Evolutionary conservation across 2,113 vertebrate genomes (phyloP).

Genomic region (Gymnobelideus leadbeateri): DNA sequence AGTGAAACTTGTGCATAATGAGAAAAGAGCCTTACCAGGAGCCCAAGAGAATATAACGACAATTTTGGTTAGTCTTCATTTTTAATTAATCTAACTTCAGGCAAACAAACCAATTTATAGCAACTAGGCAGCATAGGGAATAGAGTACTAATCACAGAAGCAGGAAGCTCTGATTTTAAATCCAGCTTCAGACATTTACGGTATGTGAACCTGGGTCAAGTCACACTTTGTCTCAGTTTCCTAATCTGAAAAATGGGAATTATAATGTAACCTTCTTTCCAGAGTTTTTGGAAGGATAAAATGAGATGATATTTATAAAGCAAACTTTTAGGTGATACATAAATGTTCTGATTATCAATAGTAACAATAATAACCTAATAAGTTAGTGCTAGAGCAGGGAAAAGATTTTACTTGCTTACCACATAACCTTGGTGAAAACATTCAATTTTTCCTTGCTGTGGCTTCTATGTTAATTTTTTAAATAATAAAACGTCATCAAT

Average conservation of each 20-base stretch:
- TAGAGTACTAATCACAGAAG: neutral
- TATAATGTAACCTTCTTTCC: neutral
- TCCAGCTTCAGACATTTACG: too few relatives aligned
- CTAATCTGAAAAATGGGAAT: neutral
- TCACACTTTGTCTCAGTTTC: neutral
- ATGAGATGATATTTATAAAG: neutral
- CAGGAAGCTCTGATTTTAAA: neutral
- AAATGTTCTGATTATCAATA: neutral
- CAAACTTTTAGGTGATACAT: neutral
- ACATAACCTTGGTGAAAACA: neutral
- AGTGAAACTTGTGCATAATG: neutral
- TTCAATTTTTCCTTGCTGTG: neutral
- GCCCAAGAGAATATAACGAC: neutral
- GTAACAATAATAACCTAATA: too few relatives aligned
- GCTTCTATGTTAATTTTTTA: neutral
- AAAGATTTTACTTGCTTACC: neutral
- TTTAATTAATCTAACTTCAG: neutral
- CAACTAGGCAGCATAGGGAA: neutral
- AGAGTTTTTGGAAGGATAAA: neutral
- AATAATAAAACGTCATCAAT: neutral
- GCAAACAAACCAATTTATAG: neutral
- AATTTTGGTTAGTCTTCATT: neutral
- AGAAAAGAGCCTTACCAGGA: neutral
- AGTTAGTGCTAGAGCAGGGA: neutral
- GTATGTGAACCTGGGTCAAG: neutral